Base-by-base conservation (phyloP, 2,113 vertebrate genomes). In the Corvus hawaiiensis region DNA sequence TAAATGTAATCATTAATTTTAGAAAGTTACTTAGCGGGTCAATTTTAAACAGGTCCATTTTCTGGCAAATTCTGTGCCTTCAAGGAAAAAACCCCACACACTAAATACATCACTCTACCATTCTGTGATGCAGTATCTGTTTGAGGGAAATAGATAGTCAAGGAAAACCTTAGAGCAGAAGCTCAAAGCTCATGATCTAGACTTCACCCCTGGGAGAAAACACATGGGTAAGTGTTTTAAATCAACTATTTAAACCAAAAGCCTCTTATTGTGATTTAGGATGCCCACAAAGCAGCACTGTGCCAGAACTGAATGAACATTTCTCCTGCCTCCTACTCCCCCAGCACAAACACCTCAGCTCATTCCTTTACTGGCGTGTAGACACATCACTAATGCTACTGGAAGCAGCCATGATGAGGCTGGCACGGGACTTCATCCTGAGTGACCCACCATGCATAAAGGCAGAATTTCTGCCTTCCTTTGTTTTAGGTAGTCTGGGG, bases 341-440 rank as follows among this genome's bases (percentile, higher is more conserved):
- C 7, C 3, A 8, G 13, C 11, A 4, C 37, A 81, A 66, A 43
- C 9, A 46, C 33, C 43, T 58, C 13, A 37, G 5, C 16, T 81
- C 1, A 0, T 32, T 89, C 35, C 4, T 39, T 2, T 28, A 4
- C 24, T 4, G 3, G 2, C 11, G 26, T 7, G 3, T 11, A 11
- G 49, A 61, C 32, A 26, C 1, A 5, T 26, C 24, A 11, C 6
- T 62, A 54, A 24, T 33, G 23, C n/a, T 23, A 8, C 41, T 54
- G 46, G 22, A 49, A 72, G 27, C 22, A 56, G 27, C 6, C 5
- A 1, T 11, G 23, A 11, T 88, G 62, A 68, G 49, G 5, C 7
- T 83, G 52, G 35, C 1, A 0, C 8, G 15, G 62, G 16, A 48
- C 13, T 59, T 43, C 44, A 33, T 48, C 54, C 13, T 13, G 9